These are phyloP conservation scores for Pogonus chalceus DNA, from an alignment of 1,140 invertebrate genomes.

Conservation along the genomic window DNA sequence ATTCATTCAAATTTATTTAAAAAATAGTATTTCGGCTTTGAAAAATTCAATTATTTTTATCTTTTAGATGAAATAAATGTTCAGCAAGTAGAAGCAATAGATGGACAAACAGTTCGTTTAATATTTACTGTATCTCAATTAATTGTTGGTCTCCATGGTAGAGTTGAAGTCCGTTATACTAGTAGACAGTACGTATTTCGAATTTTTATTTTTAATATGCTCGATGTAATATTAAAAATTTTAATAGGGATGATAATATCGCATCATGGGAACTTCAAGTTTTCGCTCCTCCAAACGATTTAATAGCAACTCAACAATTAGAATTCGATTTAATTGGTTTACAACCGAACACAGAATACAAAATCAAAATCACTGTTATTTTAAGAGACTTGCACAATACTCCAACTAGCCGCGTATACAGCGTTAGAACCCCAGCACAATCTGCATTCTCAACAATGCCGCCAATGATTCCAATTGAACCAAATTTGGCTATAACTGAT, in stretches of 20 bases:
- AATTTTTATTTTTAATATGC: too few relatives aligned
- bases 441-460: slow-evolving; percentile 43
- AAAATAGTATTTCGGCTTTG: too few relatives aligned
- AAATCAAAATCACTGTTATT: slow-evolving; percentile 65
- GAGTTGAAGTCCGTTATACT: slow-evolving; percentile 73
- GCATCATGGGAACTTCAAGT: slow-evolving; percentile 70
- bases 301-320: slow-evolving; percentile 72
- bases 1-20: too few relatives aligned
- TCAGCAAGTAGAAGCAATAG: slow-evolving; percentile 59
- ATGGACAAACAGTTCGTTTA: slow-evolving; percentile 65
- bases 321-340: slow-evolving; percentile 70
- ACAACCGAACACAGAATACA: slow-evolving; percentile 70
- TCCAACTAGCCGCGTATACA: slow-evolving; percentile 62
- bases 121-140: slow-evolving; percentile 70
- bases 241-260: slow-evolving; percentile 51
- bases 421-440: slow-evolving; percentile 50
- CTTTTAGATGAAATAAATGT: slow-evolving; percentile 40
- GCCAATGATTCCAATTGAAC: slow-evolving; percentile 56
- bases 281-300: slow-evolving; percentile 70
- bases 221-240: slow-evolving; percentile 18
- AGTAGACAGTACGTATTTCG: slow-evolving; percentile 50
- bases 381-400: slow-evolving; percentile 60
- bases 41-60: slow-evolving; percentile 7
- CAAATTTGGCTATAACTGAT: slow-evolving; percentile 58
- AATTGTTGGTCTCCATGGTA: slow-evolving; percentile 73